A percentile compares a stretch with the other conserved stretches of the same genome.
Evolutionary conservation across 2,797 vertebrate genomes (phyloP).

Genomic region (Mionectes olivaceus): DNA sequence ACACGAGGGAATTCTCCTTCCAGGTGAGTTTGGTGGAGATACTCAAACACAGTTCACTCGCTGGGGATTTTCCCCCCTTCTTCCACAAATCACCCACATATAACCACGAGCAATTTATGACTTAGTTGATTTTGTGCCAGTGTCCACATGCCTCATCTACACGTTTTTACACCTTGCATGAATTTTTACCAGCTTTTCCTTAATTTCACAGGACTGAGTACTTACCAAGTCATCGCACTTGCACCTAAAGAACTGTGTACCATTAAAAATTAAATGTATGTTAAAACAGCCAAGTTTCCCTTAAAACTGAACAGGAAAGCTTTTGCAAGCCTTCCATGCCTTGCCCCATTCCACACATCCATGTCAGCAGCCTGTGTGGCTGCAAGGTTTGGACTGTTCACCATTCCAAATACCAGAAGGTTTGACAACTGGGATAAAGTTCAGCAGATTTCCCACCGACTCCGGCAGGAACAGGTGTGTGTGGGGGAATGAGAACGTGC

Average conservation of each 20-base stretch:
- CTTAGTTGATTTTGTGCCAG: background rate
- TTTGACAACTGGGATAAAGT: background rate
- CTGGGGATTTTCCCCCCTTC: background rate
- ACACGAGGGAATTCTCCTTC: background rate
- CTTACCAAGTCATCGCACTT: background rate
- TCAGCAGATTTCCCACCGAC: background rate
- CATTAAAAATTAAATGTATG: background rate
- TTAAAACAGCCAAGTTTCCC: background rate
- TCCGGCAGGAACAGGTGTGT: background rate
- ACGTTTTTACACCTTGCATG: background rate
- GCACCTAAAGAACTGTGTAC: fast-evolving
- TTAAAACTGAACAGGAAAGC: background rate
- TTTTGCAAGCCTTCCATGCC: background rate
- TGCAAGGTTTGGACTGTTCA: background rate
- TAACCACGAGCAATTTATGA: background rate
- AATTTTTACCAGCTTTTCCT: background rate
- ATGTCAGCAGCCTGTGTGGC: fast-evolving
- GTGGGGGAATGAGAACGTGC: background rate
- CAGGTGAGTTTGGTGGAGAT: background rate
- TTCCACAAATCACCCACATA: background rate
- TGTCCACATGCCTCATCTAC: background rate
- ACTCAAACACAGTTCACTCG: fast-evolving
- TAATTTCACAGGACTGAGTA: background rate
- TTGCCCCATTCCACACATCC: background rate
- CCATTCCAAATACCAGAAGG: background rate